These are phyloP conservation scores for Dusona sp. DNA, from an alignment of 2,888 invertebrate genomes.

Conservation along the genomic window DNA sequence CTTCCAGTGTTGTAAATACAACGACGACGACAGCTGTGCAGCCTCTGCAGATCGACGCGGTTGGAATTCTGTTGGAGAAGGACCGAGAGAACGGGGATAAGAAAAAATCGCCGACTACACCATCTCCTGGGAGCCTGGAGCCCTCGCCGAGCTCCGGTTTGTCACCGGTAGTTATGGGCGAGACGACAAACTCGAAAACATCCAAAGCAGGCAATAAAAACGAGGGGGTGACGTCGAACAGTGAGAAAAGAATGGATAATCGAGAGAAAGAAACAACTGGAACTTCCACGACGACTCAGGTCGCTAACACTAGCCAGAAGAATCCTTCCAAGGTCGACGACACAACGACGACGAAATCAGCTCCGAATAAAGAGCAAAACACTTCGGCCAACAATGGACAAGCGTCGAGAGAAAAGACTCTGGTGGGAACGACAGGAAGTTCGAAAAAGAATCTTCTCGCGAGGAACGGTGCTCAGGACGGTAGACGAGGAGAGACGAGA, in stretches of 20 bases:
- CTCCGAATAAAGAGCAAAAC: slow-evolving; percentile 29
- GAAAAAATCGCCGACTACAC: slow-evolving; percentile 12
- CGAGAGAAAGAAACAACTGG: slow-evolving; percentile 26
- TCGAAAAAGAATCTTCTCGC: slow-evolving; percentile 45
- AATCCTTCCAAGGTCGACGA: slow-evolving; percentile 20
- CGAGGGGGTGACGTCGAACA: not conserved
- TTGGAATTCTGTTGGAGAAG: slow-evolving; percentile 73
- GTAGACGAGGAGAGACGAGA: slow-evolving; percentile 42
- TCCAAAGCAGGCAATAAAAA: slow-evolving; percentile 23
- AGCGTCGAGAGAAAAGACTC: slow-evolving; percentile 42
- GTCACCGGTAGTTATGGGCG: not conserved
- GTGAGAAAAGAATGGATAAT: slow-evolving; percentile 34
- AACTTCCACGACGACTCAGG: not conserved
- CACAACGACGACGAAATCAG: not conserved
- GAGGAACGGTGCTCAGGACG: slow-evolving; percentile 33
- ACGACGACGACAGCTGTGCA: slow-evolving; percentile 82
- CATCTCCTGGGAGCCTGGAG: slow-evolving; percentile 21
- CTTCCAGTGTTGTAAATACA: slow-evolving; percentile 81
- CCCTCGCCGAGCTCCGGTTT: slow-evolving; percentile 15
- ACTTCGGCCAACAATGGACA: not conserved
- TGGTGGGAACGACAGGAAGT: not conserved
- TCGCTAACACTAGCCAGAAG: slow-evolving; percentile 32
- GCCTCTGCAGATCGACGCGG: slow-evolving; percentile 80
- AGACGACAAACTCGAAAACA: not conserved
- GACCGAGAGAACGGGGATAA: slow-evolving; percentile 53